Base-by-base conservation (phyloP, 30 jellyfish, hydroid and myxozoan genomes). In the Aurelia aurita region DNA sequence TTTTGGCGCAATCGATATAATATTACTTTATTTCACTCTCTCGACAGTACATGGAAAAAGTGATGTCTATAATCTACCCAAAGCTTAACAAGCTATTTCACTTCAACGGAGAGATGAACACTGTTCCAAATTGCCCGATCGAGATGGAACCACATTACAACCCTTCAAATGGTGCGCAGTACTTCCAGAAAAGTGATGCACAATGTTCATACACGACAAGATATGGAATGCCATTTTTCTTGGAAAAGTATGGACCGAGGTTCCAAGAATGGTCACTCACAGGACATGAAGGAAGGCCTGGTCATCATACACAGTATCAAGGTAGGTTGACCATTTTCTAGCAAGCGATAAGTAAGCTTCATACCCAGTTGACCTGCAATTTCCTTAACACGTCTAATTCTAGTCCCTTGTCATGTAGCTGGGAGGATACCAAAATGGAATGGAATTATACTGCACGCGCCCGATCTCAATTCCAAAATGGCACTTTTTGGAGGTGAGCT, bases 251-350 rank as follows among this genome's bases (percentile, higher is more conserved):
- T 67, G 99, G 99, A 26, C 99, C 99, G 1, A 84, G 80, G 85
- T 94, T 31, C 71, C 99, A 94, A 31, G 99, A 94, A 58, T 94
- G 99, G 99, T 94, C 99, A 6, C 91, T 94, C 13, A 79, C 91
- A 23, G 99, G 97, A 23, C 99, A 94, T 58, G 99, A 94, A 78
- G 97, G 94, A 15, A 76, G 99, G 47, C 99, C 99, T 22, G 99
- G 99, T 10, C 99, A 94, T 62, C 97, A 94, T 62, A 82, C 93
- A 16, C 97, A 94, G 79, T 77, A 62, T 47, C 97, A 87, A 72
- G 95, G 97, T 89, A 71, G 20, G 16, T 2, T n/a, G n/a, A n/a
- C n/a, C n/a, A n/a, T n/a, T n/a, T n/a, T n/a, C n/a, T n/a, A n/a
- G n/a, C n/a, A n/a, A n/a, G n/a, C n/a, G n/a, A n/a, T n/a, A n/a